These are phyloP conservation scores for Plagodis pulveraria DNA, from an alignment of 2,888 invertebrate species.

Conservation along the genomic window DNA sequence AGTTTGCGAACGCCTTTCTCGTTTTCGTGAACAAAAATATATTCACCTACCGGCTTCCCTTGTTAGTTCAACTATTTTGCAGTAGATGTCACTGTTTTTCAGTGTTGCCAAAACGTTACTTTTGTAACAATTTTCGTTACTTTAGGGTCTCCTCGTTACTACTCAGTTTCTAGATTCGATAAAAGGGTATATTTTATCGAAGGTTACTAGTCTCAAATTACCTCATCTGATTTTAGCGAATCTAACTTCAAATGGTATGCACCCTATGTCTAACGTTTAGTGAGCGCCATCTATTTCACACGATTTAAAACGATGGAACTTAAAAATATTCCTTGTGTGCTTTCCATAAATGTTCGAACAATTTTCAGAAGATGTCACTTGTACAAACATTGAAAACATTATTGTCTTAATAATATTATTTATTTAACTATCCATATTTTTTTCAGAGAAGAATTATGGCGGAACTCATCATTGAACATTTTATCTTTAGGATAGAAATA, in stretches of 20 bases:
- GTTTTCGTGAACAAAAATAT: too few species aligned
- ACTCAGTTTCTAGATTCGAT: too few species aligned
- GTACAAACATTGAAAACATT: neutral
- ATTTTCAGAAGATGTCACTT: conserved; percentile 2
- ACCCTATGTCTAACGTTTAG: neutral
- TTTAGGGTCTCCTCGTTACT: too few species aligned
- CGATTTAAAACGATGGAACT: neutral
- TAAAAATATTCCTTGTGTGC: neutral
- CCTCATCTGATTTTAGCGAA: too few species aligned
- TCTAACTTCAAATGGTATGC: too few species aligned
- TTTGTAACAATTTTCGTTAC: too few species aligned
- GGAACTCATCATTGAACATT: conserved; percentile 11
- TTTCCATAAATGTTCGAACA: neutral
- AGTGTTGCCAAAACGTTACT: too few species aligned
- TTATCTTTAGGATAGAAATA: conserved; percentile 7
- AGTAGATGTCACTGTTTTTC: neutral
- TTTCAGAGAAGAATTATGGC: neutral
- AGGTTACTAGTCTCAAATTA: neutral
- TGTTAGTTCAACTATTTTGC: neutral
- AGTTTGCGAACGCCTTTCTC: too few species aligned
- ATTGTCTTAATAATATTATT: too few species aligned
- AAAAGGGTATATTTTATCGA: too few species aligned
- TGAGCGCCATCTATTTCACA: neutral
- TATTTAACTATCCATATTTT: too few species aligned
- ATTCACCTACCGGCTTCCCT: too few species aligned